These are phyloP conservation scores for Ctenopoma multispine DNA, from an alignment of 2,797 vertebrate species.

Conservation along the genomic window DNA sequence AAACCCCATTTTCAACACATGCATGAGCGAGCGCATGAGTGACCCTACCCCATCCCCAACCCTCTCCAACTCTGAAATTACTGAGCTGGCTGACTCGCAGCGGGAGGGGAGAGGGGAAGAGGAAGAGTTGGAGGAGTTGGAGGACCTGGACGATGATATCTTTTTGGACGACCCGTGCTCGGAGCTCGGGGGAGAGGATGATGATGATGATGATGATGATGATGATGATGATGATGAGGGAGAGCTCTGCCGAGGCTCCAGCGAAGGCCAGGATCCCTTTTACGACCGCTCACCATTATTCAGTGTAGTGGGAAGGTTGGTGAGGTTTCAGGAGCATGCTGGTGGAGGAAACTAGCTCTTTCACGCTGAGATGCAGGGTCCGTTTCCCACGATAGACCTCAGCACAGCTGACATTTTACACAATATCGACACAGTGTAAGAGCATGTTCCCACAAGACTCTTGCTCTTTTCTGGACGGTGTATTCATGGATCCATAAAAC, in stretches of 20 bases:
- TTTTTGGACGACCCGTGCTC: conserved; percentile 92
- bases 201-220: conserved; percentile 81
- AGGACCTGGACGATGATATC: conserved; percentile 91
- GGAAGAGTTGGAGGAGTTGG: conserved; percentile 87
- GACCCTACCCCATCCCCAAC: conserved; percentile 98
- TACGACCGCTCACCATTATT: conserved; percentile 99
- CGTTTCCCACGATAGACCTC: conserved; percentile 27
- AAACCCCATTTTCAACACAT: conserved; percentile 99
- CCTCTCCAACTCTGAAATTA: conserved; percentile 97
- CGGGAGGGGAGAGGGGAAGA: conserved; percentile 92
- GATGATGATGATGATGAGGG: conserved; percentile 84
- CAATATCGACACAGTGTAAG: conserved; percentile 7
- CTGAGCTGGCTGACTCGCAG: conserved; percentile 95
- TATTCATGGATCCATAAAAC: not conserved
- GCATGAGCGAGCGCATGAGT: conserved; percentile 99
- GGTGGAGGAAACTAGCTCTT: conserved; percentile 99
- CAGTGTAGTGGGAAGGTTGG: conserved; percentile 99
- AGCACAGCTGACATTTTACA: conserved; percentile 7
- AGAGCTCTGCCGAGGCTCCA: conserved; percentile 83
- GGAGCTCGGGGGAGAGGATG: conserved; percentile 85
- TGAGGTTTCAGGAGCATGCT: conserved; percentile 98
- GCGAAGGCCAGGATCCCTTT: conserved; percentile 98
- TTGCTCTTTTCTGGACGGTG: conserved; percentile 8
- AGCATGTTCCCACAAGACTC: conserved; percentile 16
- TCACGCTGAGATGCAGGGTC: conserved; percentile 88